phyloP scores from a whole-genome alignment of 2,888 invertebrate genomes.

The Synergus umbraculus region DNA sequence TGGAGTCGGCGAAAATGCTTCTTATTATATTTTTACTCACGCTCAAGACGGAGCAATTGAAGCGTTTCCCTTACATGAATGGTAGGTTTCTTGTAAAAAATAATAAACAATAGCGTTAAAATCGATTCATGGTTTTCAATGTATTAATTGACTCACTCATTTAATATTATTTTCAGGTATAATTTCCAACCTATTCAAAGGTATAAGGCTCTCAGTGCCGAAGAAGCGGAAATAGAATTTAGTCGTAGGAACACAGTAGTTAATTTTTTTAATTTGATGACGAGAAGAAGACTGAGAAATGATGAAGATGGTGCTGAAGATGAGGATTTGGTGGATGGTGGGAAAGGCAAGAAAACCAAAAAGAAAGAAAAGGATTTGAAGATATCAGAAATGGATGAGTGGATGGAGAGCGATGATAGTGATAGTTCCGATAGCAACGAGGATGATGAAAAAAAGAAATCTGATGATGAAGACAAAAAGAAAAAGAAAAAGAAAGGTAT shows the following conservation, averaged over 20 bases:
- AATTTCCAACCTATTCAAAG: constrained; percentile 93
- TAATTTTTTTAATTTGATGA: constrained; percentile 97
- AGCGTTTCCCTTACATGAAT: constrained; percentile 96
- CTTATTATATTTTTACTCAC: constrained; percentile 98
- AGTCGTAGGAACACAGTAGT: constrained; percentile 96
- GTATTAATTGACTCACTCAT: neutral
- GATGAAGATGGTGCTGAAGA: constrained; percentile 81
- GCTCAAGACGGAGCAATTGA: constrained; percentile 96
- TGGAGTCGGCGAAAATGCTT: constrained; percentile 96
- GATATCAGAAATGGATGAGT: constrained; percentile 96
- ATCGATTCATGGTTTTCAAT: no score
- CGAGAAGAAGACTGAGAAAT: constrained; percentile 90
- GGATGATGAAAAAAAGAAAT: constrained; percentile 81
- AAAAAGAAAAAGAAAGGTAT: constrained; percentile 82
- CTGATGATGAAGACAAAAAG: constrained; percentile 79
- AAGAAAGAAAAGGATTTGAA: constrained; percentile 83
- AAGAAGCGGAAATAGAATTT: constrained; percentile 99
- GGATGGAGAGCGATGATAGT: constrained; percentile 86
- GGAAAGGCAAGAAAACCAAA: constrained; percentile 66
- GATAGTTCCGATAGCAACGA: constrained; percentile 87
- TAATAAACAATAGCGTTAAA: no score
- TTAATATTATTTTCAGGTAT: constrained; percentile 80
- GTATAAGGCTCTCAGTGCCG: constrained; percentile 96
- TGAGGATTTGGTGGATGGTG: constrained; percentile 83
- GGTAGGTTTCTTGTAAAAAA: constrained; percentile 79